Evolutionary conservation across 1,140 invertebrate genomes (phyloP).

Genomic region (Leptonema lineaticorne): DNA sequence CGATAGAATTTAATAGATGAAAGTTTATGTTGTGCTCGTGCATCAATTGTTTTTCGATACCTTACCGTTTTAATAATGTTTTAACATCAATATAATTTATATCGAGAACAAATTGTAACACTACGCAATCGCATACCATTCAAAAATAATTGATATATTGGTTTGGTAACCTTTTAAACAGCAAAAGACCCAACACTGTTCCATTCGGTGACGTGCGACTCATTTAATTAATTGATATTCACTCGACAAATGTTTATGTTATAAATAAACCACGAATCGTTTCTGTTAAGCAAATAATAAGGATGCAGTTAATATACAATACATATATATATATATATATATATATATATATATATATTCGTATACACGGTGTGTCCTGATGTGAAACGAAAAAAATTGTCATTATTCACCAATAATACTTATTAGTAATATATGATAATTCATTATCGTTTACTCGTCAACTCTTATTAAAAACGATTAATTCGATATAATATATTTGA

Average conservation of each 20-base stretch:
- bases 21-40: not conserved
- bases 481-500: too few relatives aligned
- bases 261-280: not conserved
- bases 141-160: conserved; percentile 5
- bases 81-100: not conserved
- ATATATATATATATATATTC: not conserved
- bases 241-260: too few relatives aligned
- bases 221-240: conserved; percentile 3
- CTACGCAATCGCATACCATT: not conserved
- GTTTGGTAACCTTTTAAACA: conserved; percentile 7
- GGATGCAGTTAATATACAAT: not conserved
- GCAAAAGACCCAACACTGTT: not conserved
- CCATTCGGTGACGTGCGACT: not conserved
- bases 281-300: too few relatives aligned
- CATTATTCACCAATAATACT: too few relatives aligned
- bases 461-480: too few relatives aligned
- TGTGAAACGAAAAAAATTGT: too few relatives aligned
- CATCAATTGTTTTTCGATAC: not conserved
- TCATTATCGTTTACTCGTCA: too few relatives aligned
- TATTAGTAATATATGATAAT: too few relatives aligned
- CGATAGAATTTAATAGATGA: not conserved
- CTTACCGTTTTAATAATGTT: too few relatives aligned
- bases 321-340: not conserved
- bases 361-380: not conserved
- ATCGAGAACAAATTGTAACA: not conserved